Percentiles rank a stretch among this genome's conserved stretches.
phyloP scores from a whole-genome alignment of 2,113 vertebrate genomes.

The Eolophus roseicapilla region DNA sequence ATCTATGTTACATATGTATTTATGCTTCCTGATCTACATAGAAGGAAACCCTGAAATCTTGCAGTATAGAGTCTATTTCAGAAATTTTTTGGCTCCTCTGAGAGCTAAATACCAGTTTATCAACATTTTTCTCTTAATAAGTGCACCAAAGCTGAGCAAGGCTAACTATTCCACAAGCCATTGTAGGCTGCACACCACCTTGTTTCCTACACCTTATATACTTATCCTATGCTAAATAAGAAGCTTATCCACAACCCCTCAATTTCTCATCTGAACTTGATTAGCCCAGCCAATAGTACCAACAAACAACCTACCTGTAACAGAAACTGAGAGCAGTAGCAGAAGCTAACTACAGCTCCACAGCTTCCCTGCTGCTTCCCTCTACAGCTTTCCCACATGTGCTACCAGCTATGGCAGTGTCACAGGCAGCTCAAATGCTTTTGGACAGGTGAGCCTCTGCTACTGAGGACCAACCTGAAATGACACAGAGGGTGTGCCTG shows the following conservation, averaged over 20 bases:
- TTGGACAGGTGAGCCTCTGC: neutral
- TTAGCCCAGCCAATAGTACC: fast-evolving
- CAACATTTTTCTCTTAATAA: neutral
- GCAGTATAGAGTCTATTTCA: neutral
- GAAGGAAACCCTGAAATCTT: neutral
- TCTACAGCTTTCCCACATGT: neutral
- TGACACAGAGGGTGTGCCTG: neutral
- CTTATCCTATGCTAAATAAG: neutral
- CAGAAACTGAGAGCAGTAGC: neutral
- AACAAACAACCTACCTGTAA: neutral
- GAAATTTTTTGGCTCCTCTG: neutral
- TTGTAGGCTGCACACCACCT: neutral
- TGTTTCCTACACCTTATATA: neutral
- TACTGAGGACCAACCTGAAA: neutral
- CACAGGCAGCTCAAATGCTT: neutral
- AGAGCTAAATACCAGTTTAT: neutral
- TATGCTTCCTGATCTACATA: neutral
- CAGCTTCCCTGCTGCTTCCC: neutral
- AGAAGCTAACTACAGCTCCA: neutral
- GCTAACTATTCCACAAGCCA: neutral
- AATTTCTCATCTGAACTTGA: neutral
- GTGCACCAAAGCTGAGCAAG: neutral
- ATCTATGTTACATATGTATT: neutral
- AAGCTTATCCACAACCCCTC: neutral
- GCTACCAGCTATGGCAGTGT: neutral